These are phyloP conservation scores for Cygnus buccinator DNA, from an alignment of 2,113 vertebrate species.

Conservation along the genomic window DNA sequence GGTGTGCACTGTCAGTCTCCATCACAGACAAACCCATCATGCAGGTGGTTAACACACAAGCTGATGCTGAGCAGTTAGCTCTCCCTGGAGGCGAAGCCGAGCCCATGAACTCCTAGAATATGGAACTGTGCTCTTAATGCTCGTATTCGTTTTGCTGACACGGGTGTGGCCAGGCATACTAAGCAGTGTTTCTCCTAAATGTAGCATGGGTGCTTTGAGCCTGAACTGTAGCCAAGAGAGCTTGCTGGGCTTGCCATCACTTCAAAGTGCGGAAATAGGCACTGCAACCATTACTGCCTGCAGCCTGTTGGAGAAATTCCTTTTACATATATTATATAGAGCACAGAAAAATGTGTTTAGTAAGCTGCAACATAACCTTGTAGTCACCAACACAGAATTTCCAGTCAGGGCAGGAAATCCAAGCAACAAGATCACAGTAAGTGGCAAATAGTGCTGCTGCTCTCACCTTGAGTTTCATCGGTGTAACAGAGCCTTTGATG, in stretches of 20 bases:
- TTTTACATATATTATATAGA: not conserved
- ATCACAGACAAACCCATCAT: not conserved
- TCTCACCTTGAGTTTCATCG: not conserved
- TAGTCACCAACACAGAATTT: not conserved
- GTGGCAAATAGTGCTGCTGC: not conserved
- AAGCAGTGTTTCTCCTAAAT: not conserved
- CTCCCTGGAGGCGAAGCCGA: not conserved
- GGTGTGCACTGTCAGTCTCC: not conserved
- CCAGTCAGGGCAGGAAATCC: not conserved
- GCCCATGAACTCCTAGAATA: not conserved
- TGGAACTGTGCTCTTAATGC: fast-evolving
- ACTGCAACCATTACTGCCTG: not conserved
- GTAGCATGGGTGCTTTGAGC: not conserved
- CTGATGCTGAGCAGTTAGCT: not conserved
- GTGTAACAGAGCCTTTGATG: not conserved
- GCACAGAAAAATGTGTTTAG: not conserved
- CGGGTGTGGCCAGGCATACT: not conserved
- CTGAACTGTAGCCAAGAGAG: fast-evolving
- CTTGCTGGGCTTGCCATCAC: not conserved
- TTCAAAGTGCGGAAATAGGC: not conserved
- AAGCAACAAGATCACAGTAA: not conserved
- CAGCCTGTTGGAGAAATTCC: not conserved
- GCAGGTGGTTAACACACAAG: not conserved
- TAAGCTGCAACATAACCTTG: not conserved
- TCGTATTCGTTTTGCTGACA: not conserved